Evolutionary conservation across 2,797 vertebrate species (phyloP), one percentile per base, ranked within the genome.

Genomic region (Myotis findleyi): DNA sequence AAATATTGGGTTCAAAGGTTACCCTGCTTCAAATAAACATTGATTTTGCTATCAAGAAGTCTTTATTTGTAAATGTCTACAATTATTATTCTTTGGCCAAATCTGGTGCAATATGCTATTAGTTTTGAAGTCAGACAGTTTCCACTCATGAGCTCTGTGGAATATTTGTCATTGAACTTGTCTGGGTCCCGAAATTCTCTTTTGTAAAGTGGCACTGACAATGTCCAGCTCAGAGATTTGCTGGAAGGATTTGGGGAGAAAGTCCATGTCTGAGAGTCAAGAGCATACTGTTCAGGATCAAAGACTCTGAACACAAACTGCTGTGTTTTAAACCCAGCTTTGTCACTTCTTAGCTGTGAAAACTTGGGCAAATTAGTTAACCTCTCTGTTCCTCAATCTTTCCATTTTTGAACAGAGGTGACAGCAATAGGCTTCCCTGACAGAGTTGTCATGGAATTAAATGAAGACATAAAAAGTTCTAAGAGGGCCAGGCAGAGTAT

Each of bases 1-100:
- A 93, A 97, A 93, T 79, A 89, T 68, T 95, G 83, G 87, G 59
- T 88, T 91, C 55, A 87, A 89, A 92, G 89, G 57, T 81, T 77
- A 87, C 41, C 25, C 14, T 23, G 38, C 17, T 80, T 89, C 44
- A 66, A 94, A 89, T 79, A 82, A 95, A 51, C 62, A 81, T 87
- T 76, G 75, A 91, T 89, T 88, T 89, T 80, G 82, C 93, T 92
- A 80, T 94, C 53, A 80, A 71, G 30, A 91, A 92, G 77, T 90
- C 55, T 44, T 83, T 72, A 59, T 59, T 73, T 81, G 30, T 91
- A 68, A 44, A 3, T 80, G 16, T 76, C 94, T 68, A 36, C 88
- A 94, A 66, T 87, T 21, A 79, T 71, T 10, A 49, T 79, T 55
- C 14, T 93, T 86, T 38, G 16, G 47, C 71, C 33, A 91, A 76